phyloP scores from a whole-genome alignment of 92 coral and sea anemone species.

The Anthopleura xanthogrammica region DNA sequence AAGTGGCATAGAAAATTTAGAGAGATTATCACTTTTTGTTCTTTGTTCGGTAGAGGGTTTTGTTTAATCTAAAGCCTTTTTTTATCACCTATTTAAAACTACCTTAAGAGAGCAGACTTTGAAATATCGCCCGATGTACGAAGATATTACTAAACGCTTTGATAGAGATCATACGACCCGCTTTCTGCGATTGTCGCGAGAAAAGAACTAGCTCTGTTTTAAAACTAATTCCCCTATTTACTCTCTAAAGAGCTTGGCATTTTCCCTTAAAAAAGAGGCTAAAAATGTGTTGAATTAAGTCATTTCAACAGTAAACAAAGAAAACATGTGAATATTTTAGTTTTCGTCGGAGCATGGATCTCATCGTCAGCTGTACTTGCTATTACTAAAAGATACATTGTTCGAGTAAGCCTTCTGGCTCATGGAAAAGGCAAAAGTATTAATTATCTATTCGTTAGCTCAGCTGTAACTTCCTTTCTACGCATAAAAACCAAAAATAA shows the following conservation, averaged over 20 bases:
- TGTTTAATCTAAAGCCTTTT: conserved; percentile 10
- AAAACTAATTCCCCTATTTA: neutral
- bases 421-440: neutral
- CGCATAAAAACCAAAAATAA: neutral
- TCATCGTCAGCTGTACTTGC: neutral
- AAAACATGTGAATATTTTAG: neutral
- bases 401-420: neutral
- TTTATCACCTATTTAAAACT: conserved; percentile 23
- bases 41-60: conserved; percentile 11
- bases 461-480: neutral
- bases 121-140: neutral
- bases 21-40: neutral
- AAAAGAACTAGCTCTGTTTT: neutral
- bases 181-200: neutral
- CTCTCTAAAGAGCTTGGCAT: neutral
- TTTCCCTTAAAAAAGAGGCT: neutral
- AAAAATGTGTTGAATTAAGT: neutral
- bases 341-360: neutral
- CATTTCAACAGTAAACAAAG: neutral
- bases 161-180: neutral
- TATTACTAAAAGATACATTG: neutral
- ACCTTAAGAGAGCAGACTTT: neutral
- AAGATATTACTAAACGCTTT: neutral
- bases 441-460: neutral
- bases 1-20: neutral